Conservation (phyloP, 2,113 vertebrate genomes). For the Atherinomorus stipes region DNA sequence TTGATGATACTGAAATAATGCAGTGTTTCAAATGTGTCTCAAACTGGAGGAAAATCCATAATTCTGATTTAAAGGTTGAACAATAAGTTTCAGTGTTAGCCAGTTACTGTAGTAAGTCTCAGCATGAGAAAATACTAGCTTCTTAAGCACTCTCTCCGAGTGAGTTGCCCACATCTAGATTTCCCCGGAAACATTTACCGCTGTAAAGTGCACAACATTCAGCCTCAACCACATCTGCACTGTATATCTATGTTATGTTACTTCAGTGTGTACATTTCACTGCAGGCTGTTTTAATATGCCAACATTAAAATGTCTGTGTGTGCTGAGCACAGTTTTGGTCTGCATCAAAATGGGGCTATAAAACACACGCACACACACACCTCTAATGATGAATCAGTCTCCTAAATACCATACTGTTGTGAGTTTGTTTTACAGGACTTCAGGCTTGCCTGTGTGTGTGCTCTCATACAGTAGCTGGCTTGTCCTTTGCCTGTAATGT, state of each 20-base stretch:
- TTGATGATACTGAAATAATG: too few relatives aligned
- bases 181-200: neutral
- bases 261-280: conserved; percentile 28
- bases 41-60: too few relatives aligned
- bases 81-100: too few relatives aligned
- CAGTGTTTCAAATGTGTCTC: too few relatives aligned
- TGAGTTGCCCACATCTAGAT: too few relatives aligned
- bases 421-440: conserved; percentile 44
- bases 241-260: conserved; percentile 1
- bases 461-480: conserved; percentile 55
- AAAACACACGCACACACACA: conserved; percentile 40
- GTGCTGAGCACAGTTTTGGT: conserved; percentile 16
- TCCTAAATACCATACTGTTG: conserved; percentile 38
- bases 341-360: conserved; percentile 32
- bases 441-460: conserved; percentile 14
- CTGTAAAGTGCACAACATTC: neutral
- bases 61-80: too few relatives aligned
- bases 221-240: conserved; percentile 10
- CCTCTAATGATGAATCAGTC: conserved; percentile 32
- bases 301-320: conserved; percentile 45
- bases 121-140: neutral
- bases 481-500: conserved; percentile 44
- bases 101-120: too few relatives aligned
- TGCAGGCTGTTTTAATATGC: conserved; percentile 29
- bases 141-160: neutral